Percentiles rank a stretch among this genome's conserved stretches.
Evolutionary conservation across 2,113 vertebrate species (phyloP).

Genomic region (Python bivittatus): DNA sequence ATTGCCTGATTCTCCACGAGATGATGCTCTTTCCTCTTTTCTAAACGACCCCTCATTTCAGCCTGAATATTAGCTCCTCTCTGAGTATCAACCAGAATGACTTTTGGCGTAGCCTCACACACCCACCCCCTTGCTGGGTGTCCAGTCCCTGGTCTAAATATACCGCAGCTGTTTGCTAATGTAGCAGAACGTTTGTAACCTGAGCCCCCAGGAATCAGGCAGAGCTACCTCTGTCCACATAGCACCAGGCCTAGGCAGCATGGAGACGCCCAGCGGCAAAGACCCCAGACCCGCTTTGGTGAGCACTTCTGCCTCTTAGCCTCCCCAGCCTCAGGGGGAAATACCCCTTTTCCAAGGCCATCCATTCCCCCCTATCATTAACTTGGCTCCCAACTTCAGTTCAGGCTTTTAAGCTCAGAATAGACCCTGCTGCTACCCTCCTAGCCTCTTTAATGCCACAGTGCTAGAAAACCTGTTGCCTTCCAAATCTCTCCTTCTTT

Average conservation of each 20-base stretch:
- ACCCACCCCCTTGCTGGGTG: conserved; percentile 13
- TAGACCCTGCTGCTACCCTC: not conserved
- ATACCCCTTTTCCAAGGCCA: not conserved
- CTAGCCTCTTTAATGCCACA: not conserved
- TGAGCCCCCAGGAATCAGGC: conserved; percentile 74
- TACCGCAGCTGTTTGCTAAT: conserved; percentile 90
- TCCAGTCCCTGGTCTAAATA: conserved; percentile 84
- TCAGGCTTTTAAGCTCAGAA: not conserved
- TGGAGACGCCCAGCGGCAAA: conserved; percentile 81
- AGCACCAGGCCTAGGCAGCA: conserved; percentile 73
- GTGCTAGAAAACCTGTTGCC: not conserved
- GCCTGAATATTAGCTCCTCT: not conserved
- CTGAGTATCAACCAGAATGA: conserved; percentile 19
- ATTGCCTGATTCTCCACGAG: not conserved
- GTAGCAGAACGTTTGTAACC: conserved; percentile 93
- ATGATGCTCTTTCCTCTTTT: not conserved
- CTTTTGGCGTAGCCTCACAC: conserved; percentile 12
- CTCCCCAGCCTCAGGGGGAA: not conserved
- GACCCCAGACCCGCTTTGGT: conserved; percentile 82
- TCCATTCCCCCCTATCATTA: too few relatives aligned
- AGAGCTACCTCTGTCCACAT: conserved; percentile 69
- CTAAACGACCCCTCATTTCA: not conserved
- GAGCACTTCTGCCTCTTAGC: conserved; percentile 68
- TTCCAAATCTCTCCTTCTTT: not conserved
- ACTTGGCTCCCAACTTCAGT: too few relatives aligned